Evolutionary conservation across 2,888 invertebrate species (phyloP).

Genomic region (Chironomus riparius): DNA sequence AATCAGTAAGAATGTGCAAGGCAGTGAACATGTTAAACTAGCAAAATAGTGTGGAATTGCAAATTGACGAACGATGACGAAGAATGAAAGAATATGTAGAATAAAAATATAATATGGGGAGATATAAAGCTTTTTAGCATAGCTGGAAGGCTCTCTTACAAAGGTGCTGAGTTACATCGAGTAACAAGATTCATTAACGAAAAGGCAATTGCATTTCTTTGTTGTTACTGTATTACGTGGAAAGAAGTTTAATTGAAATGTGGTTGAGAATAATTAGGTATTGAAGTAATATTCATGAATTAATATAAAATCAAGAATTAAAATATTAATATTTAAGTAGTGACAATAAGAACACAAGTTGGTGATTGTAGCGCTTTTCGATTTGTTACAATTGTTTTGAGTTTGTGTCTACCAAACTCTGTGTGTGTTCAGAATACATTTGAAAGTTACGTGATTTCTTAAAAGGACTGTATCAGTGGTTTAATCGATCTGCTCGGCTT

Average conservation of each 20-base stretch:
- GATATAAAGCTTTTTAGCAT: background rate
- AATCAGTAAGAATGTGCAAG: too few relatives aligned
- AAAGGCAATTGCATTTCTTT: background rate
- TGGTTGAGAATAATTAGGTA: background rate
- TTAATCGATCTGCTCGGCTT: too few relatives aligned
- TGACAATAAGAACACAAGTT: too few relatives aligned
- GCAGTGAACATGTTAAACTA: too few relatives aligned
- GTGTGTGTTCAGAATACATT: too few relatives aligned
- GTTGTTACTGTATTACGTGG: background rate
- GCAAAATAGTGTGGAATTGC: background rate
- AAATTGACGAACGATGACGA: background rate
- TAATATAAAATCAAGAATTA: background rate
- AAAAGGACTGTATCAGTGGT: too few relatives aligned
- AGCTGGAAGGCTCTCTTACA: background rate
- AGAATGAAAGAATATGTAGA: background rate
- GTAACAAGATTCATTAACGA: slow-evolving; percentile 12
- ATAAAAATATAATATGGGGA: background rate
- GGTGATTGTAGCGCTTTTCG: too few relatives aligned
- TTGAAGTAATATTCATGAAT: background rate
- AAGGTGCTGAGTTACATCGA: slow-evolving; percentile 16
- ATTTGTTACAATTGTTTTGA: too few relatives aligned
- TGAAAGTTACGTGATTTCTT: too few relatives aligned
- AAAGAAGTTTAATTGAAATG: background rate
- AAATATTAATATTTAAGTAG: too few relatives aligned
- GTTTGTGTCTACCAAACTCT: too few relatives aligned